Evolutionary conservation across 2,797 vertebrate species (phyloP), one percentile per base, ranked within the genome.

Genomic region (Danio aesculapii): DNA sequence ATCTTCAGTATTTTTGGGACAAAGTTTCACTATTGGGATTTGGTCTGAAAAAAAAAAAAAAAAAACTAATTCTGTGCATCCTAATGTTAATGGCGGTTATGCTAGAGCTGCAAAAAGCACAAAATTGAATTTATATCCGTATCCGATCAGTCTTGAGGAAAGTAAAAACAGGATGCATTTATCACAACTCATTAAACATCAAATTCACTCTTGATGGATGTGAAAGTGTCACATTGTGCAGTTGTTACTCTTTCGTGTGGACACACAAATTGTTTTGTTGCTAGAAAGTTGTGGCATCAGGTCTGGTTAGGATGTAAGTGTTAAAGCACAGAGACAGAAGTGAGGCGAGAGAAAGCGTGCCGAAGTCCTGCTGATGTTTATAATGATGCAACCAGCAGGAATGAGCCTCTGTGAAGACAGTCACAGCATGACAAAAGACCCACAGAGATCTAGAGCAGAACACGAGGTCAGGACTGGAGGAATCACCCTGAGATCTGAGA

Each of bases 331-430:
- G 12, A 74, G 12, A 74, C 16, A 19, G 41, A 17, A 43, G 61
- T 9, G 44, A 58, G 41, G 39, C 2, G 0, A 74, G 13, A 77
- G 50, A 58, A 73, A 80, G 59, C 5, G 8, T 49, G 70, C 70
- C 52, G 61, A 6, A 50, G 41, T 74, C 69, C 53, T 67, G 82
- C 55, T 69, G 82, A 68, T 74, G 61, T 71, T 59, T 64, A 72
- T 64, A 72, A 59, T 77, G 21, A 77, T 77, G 66, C n/a, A 13
- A 80, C 14, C 49, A 80, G 77, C 47, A 16, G 77, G 77, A 53
- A 53, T 50, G 67, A 78, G 76, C 44, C 66, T 52, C 21, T 69
- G 66, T 52, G 55, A 79, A 55, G 8, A 21, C 43, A 61, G n/a
- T 44, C 57, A 30, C 50, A n/a, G 17, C 67, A 62, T 43, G 77